Base-by-base conservation (phyloP, 2,888 invertebrate genomes). In the Drosophila gaucha region DNA sequence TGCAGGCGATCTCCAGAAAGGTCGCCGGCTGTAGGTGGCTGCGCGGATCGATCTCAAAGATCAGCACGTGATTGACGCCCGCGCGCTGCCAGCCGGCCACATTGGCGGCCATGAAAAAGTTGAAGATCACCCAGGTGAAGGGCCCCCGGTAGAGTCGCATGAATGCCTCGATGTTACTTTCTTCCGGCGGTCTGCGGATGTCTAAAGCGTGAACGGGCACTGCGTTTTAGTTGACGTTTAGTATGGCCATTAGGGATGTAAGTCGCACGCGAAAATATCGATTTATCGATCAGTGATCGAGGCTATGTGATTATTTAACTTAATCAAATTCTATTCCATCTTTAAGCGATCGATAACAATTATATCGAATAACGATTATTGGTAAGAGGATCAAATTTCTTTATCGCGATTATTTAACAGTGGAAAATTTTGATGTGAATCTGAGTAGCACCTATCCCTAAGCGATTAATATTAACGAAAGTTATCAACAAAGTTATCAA, bases 61-160 rank as follows among this genome's bases (percentile, higher is more conserved):
- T 99, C 1, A 99, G 93, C 0, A 99, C 98, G 89, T 99, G 98
- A 92, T 99, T 99, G n/a, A 99, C 98, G 1, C 99, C 98, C 0
- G 97, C 97, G 0, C 97, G 96, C 74, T 98, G 93, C 98, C 98
- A 98, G 0, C 98, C 98, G 89, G 97, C 97, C 0, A 98, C 97
- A 90, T 99, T 98, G 58, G 98, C 95, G 16, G 98, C 98, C 92
- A 98, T 96, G 30, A 97, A 93, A 89, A 98, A 98, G 86, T 98
- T 94, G 89, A 97, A 97, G 80, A 97, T 94, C 20, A 98, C 95
- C 75, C 99, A 93, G 5, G 98, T 94, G 77, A 99, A 95, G 9
- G 98, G 97, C 0, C 97, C 98, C 38, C 99, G 93, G 91, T 98
- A 99, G 41, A 99, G 93, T 43, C 97, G 94, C 85, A 98, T 95